phyloP scores from a whole-genome alignment of 1,140 invertebrate species.

The Eufriesea mexicana region DNA sequence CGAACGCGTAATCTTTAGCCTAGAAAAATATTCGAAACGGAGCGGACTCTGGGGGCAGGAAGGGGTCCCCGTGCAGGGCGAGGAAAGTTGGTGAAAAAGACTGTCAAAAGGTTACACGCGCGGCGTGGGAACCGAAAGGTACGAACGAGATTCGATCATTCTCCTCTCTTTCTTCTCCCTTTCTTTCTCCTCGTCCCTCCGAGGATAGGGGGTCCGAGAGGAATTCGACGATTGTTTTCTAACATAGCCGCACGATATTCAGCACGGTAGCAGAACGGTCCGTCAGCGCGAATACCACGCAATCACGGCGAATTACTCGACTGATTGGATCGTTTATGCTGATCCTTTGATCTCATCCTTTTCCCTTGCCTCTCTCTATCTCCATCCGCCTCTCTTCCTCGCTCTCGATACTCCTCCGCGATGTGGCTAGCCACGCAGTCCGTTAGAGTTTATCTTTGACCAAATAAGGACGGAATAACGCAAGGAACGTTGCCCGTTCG shows the following conservation, averaged over 20 bases:
- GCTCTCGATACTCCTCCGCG: slow-evolving; percentile 15
- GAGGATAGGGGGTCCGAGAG: no score
- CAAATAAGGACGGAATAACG: slow-evolving; percentile 81
- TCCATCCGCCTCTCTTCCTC: background rate
- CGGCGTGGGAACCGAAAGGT: background rate
- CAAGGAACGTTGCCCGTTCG: slow-evolving; percentile 74
- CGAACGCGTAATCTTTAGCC: slow-evolving; percentile 28
- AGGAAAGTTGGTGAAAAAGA: no score
- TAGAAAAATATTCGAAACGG: background rate
- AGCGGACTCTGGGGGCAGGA: no score
- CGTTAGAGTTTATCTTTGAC: slow-evolving; percentile 80
- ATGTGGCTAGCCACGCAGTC: slow-evolving; percentile 37
- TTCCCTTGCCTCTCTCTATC: slow-evolving; percentile 2
- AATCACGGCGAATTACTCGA: slow-evolving; percentile 82
- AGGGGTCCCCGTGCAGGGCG: no score
- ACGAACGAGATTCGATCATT: background rate
- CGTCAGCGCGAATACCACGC: slow-evolving; percentile 68
- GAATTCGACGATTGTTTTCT: slow-evolving; percentile 59
- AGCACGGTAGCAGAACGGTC: slow-evolving; percentile 64
- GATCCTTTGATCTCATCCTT: slow-evolving; percentile 79
- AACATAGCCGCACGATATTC: slow-evolving; percentile 49
- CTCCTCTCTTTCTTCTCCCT: no score
- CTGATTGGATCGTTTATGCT: slow-evolving; percentile 83
- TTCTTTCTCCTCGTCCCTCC: no score
- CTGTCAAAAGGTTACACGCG: background rate